Evolutionary conservation across 2,797 vertebrate genomes (phyloP), one percentile per base, ranked within the genome.

Genomic region (Falco berigora): DNA sequence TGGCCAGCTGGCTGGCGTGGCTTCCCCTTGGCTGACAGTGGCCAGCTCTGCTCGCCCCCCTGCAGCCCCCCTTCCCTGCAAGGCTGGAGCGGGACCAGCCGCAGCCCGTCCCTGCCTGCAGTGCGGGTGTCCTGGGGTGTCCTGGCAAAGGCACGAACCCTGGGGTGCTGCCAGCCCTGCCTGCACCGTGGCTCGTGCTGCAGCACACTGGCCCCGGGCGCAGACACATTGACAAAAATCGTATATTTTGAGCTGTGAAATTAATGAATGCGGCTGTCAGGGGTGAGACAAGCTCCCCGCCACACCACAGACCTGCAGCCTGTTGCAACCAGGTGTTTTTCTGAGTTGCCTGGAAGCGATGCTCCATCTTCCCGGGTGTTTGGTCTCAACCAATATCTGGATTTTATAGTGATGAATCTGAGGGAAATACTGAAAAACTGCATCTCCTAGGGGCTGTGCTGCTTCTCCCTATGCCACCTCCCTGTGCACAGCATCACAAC

Each of bases 241-340:
- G 44, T 44, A 19, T 8, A 5, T n/a, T 50, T 3, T 4, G 69
- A 44, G 24, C 85, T 17, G 20, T 5, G 42, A 4, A 5, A 10
- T 6, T 14, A 14, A 16, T 0, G 32, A 16, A 14, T 1, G 9
- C 10, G 19, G 8, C 13, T 46, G 4, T 0, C 3, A 42, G 34
- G 55, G 36, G 22, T 2, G 8, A 1, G 3, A 32, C 2, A 2
- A 52, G 22, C 20, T 15, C 36, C 46, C 15, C 58, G 16, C 9
- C 15, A 2, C 20, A 1, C 24, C 3, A 2, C 27, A 36, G 20
- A 55, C 21, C 59, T 18, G 20, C 34, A 24, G 52, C 73, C 88
- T 67, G 36, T 20, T 22, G 77, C 42, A 50, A 8, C 30, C 86
- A 11, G 34, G 23, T 9, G 16, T 23, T 76, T 27, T 47, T 7